Conservation (phyloP, 2,888 invertebrate genomes). For the Furcula furcula region DNA sequence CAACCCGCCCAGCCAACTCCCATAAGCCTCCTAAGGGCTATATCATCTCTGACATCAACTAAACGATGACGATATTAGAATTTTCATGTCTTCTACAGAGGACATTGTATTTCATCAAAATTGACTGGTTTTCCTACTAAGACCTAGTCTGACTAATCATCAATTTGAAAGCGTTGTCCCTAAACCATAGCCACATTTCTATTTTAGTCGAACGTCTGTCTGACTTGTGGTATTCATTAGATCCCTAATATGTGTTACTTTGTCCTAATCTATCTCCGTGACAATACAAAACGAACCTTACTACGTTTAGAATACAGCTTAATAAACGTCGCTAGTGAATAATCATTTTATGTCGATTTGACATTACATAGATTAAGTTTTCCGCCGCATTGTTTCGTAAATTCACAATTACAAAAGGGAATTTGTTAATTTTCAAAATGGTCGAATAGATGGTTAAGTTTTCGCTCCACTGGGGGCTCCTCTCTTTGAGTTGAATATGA, state of each 20-base stretch:
- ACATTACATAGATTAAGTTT: slow-evolving; percentile 55
- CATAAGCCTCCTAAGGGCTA: no score
- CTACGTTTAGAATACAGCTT: slow-evolving; percentile 15
- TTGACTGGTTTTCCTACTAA: no score
- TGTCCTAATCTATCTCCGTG: slow-evolving; percentile 57
- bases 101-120: no score
- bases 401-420: slow-evolving; percentile 56
- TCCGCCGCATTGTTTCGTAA: slow-evolving; percentile 63
- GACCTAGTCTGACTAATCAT: no score
- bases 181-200: slow-evolving; percentile 31
- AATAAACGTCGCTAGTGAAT: slow-evolving; percentile 15
- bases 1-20: no score
- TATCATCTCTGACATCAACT: no score
- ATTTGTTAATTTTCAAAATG: slow-evolving; percentile 61
- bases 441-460: slow-evolving; percentile 48
- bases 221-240: slow-evolving; percentile 75
- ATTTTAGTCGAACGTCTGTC: slow-evolving; percentile 46
- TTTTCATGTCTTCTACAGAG: no score
- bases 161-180: no score
- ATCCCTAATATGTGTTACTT: slow-evolving; percentile 74
- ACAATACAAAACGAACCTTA: slow-evolving; percentile 34
- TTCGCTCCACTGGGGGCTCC: slow-evolving; percentile 24
- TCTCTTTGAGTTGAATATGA: slow-evolving; percentile 18
- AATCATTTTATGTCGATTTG: slow-evolving; percentile 60
- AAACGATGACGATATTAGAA: no score